phyloP scores from a whole-genome alignment of 2,888 invertebrate genomes.

The Halocaridina rubra region DNA sequence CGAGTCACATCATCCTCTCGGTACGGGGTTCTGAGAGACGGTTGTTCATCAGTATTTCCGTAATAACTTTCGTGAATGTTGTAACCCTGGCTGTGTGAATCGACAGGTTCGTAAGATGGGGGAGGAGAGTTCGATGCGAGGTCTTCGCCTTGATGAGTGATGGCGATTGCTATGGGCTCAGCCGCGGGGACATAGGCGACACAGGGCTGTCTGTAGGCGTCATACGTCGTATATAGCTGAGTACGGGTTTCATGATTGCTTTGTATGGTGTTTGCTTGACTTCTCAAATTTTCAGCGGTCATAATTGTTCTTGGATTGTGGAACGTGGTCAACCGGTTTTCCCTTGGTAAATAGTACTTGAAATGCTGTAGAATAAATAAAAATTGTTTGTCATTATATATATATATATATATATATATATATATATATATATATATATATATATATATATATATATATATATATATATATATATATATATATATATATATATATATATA shows the following conservation, averaged over 20 bases:
- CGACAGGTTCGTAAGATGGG: too few species aligned
- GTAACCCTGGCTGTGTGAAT: too few species aligned
- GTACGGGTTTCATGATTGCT: background rate
- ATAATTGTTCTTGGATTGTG: background rate
- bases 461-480: conserved; percentile 9
- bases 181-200: too few species aligned
- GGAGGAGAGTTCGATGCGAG: too few species aligned
- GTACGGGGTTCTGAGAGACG: background rate
- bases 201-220: background rate
- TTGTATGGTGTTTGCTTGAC: background rate
- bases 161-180: too few species aligned
- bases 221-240: background rate
- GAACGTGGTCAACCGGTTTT: background rate
- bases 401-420: background rate
- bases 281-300: background rate
- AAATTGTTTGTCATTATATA: background rate
- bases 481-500: conserved; percentile 22
- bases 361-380: background rate
- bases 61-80: too few species aligned
- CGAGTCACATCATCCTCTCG: background rate
- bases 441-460: conserved; percentile 20
- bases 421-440: background rate
- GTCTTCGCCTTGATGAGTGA: background rate
- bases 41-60: too few species aligned
- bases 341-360: background rate